Conservation (phyloP, 2,797 vertebrate species). For the Taenioides sp. region DNA sequence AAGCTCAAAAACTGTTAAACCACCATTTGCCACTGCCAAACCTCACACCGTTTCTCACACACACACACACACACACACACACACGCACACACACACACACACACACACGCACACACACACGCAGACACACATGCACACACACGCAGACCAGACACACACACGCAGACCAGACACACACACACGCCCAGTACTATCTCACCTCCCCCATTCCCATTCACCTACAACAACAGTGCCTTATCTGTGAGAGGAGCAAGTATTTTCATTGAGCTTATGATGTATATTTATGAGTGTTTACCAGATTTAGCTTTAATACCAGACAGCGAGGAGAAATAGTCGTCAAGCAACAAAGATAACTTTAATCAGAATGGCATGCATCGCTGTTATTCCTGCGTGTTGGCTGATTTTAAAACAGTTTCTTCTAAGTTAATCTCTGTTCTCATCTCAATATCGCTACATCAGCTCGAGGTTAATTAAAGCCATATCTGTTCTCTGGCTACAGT, state of each 20-base stretch:
- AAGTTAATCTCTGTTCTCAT: slow-evolving; percentile 23
- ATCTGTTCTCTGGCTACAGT: slow-evolving; percentile 60
- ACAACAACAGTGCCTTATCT: slow-evolving; percentile 57
- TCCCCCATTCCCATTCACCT: slow-evolving; percentile 44
- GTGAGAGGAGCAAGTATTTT: slow-evolving; percentile 66
- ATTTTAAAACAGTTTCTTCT: slow-evolving; percentile 29
- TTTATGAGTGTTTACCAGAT: slow-evolving; percentile 67
- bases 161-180: too few species aligned
- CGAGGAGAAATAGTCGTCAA: slow-evolving; percentile 36
- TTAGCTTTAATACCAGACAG: slow-evolving; percentile 43
- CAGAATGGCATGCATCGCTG: slow-evolving; percentile 26
- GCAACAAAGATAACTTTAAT: slow-evolving; percentile 39
- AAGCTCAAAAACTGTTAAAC: too few species aligned
- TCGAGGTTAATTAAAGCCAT: slow-evolving; percentile 72
- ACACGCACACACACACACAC: too few species aligned
- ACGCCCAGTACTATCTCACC: slow-evolving; percentile 45
- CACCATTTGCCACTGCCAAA: background rate
- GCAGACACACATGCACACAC: too few species aligned
- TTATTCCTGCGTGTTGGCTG: slow-evolving; percentile 28
- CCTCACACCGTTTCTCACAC: too few species aligned
- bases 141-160: too few species aligned
- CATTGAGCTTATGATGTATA: slow-evolving; percentile 60
- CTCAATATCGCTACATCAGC: slow-evolving; percentile 53
- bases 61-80: too few species aligned
- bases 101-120: too few species aligned